A percentile compares a stretch with the other conserved stretches of the same genome.
Conservation (phyloP, 2,113 vertebrate genomes). For the Danio rerio region DNA sequence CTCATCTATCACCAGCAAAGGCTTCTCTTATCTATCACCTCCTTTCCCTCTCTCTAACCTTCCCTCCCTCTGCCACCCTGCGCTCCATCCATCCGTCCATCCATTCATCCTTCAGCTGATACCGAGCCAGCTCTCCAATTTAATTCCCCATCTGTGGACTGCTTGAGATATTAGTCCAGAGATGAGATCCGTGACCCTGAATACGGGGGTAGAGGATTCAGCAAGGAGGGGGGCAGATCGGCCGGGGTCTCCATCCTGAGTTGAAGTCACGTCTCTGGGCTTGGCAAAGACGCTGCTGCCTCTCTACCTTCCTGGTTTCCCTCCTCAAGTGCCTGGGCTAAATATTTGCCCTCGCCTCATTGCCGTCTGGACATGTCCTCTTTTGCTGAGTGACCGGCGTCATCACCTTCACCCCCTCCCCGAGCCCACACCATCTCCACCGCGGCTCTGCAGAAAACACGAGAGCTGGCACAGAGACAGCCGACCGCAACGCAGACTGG, state of each 20-base stretch:
- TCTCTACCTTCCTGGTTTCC: constrained; percentile 55
- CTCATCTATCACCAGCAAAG: constrained; percentile 49
- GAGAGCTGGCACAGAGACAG: constrained; percentile 66
- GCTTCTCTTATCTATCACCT: constrained; percentile 13
- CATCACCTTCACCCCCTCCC: constrained; percentile 11
- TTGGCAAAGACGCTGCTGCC: constrained; percentile 44
- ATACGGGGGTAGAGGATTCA: constrained; percentile 72
- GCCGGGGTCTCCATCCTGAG: constrained; percentile 65
- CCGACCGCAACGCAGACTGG: constrained; percentile 63
- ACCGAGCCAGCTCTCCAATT: constrained; percentile 77
- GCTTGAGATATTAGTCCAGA: constrained; percentile 82
- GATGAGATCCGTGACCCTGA: constrained; percentile 86
- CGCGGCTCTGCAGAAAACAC: constrained; percentile 58
- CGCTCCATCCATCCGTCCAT: constrained; percentile 49
- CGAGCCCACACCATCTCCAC: constrained; percentile 56
- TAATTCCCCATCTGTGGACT: constrained; percentile 79
- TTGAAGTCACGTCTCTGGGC: constrained; percentile 62
- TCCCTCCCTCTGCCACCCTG: constrained; percentile 58
- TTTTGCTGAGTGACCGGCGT: constrained; percentile 53
- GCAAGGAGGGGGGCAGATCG: constrained; percentile 56
- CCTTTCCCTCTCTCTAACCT: constrained; percentile 47
- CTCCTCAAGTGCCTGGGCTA: constrained; percentile 72
- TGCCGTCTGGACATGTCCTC: constrained; percentile 71
- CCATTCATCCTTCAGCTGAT: constrained; percentile 59
- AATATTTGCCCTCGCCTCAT: constrained; percentile 78